Conservation (phyloP, 2,888 invertebrate species). For the Acleris emargana region DNA sequence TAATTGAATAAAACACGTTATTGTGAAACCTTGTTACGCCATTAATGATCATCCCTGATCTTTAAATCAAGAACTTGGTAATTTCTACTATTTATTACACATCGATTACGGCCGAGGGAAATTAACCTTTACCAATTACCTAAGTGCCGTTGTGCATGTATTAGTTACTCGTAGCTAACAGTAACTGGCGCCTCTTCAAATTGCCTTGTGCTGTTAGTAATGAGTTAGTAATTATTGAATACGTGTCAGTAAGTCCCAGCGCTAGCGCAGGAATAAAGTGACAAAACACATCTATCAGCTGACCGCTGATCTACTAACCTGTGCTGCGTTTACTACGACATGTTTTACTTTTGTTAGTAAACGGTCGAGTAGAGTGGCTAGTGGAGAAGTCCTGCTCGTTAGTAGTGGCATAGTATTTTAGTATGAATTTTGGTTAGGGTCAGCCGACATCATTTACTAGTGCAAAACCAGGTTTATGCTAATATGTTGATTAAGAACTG, state of each 20-base stretch:
- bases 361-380: too few relatives aligned
- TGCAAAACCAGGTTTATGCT: too few relatives aligned
- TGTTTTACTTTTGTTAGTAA: neutral
- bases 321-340: constrained; percentile 43
- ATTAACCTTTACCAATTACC: neutral
- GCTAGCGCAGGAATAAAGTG: constrained; percentile 56
- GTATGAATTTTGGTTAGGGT: too few relatives aligned
- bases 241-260: constrained; percentile 39
- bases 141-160: neutral
- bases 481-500: too few relatives aligned
- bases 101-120: neutral
- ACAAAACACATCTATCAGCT: constrained; percentile 71
- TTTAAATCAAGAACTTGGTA: too few relatives aligned
- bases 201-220: constrained; percentile 14
- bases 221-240: constrained; percentile 22
- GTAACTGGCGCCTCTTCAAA: constrained; percentile 2
- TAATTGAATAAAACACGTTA: too few relatives aligned
- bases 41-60: too few relatives aligned
- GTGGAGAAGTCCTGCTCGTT: too few relatives aligned
- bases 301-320: constrained; percentile 62
- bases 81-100: too few relatives aligned
- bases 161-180: neutral
- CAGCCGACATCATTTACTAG: too few relatives aligned
- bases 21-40: too few relatives aligned
- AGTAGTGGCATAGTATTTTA: too few relatives aligned